A percentile compares a stretch with the other conserved stretches of the same genome.
Conservation (phyloP, 1,140 invertebrate genomes). For the Diplogasteroides magnus region DNA sequence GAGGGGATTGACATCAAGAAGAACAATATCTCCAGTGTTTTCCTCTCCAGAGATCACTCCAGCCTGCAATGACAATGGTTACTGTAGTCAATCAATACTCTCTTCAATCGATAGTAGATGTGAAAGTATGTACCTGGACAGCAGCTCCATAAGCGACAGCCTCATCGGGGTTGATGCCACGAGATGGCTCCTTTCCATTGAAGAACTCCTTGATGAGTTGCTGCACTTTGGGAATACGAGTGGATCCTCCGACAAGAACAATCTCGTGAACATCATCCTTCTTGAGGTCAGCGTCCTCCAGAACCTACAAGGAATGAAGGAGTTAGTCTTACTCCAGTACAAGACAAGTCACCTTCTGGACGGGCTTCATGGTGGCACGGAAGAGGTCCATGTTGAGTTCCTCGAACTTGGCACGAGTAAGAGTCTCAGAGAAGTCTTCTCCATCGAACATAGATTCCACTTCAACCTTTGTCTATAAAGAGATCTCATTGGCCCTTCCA, state of each 20-base stretch:
- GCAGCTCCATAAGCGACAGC: constrained; percentile 96
- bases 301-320: constrained; percentile 70
- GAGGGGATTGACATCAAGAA: constrained; percentile 93
- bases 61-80: constrained; percentile 59
- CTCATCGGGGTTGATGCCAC: constrained; percentile 94
- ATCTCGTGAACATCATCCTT: constrained; percentile 98
- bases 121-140: constrained; percentile 66
- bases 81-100: background rate
- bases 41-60: constrained; percentile 68
- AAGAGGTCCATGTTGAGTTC: constrained; percentile 99
- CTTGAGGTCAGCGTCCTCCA: constrained; percentile 97
- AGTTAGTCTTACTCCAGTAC: constrained; percentile 32
- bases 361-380: constrained; percentile 93
- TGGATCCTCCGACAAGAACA: constrained; percentile 95
- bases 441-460: constrained; percentile 98
- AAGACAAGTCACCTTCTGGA: constrained; percentile 58
- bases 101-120: background rate
- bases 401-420: constrained; percentile 97
- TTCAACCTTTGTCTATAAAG: constrained; percentile 70
- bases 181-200: constrained; percentile 90
- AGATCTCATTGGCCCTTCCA: too few species aligned
- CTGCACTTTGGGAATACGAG: constrained; percentile 97
- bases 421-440: constrained; percentile 97
- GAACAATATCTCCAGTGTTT: constrained; percentile 88
- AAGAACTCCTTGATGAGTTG: constrained; percentile 98